These are phyloP conservation scores for Heteronetta atricapilla DNA, from an alignment of 2,113 vertebrate species.

Conservation along the genomic window DNA sequence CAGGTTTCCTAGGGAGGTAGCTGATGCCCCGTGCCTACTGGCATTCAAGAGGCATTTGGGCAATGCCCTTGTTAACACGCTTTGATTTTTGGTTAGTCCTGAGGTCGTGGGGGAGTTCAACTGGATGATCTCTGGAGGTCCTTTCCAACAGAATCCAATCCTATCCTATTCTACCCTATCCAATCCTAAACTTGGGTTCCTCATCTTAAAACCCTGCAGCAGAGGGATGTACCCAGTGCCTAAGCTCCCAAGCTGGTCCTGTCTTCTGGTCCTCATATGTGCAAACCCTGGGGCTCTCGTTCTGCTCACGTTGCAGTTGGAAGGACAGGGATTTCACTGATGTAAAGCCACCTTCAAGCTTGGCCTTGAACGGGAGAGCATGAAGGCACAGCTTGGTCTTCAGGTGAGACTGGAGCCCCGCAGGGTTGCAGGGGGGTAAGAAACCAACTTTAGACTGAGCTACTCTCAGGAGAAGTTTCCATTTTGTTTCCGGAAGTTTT, in stretches of 20 bases:
- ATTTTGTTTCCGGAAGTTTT: neutral
- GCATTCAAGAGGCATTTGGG: no score
- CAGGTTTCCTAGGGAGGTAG: no score
- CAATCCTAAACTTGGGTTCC: no score
- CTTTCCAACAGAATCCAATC: no score
- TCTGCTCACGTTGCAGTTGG: neutral
- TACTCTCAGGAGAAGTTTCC: neutral
- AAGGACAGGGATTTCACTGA: neutral
- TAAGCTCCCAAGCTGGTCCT: neutral
- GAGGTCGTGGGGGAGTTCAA: no score
- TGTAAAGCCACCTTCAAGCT: neutral
- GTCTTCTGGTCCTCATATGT: accelerated
- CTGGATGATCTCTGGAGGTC: no score
- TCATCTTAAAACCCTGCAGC: neutral
- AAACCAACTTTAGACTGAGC: neutral
- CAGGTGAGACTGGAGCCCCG: neutral
- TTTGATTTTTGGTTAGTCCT: no score
- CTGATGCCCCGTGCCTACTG: no score
- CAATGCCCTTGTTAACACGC: no score
- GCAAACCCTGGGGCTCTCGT: neutral
- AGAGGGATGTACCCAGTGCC: neutral
- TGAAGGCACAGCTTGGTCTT: neutral
- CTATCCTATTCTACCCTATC: no score
- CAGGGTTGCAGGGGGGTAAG: neutral
- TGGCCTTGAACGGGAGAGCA: neutral